Percentiles rank a stretch among this genome's conserved stretches.
Evolutionary conservation across 2,888 invertebrate genomes (phyloP).

Genomic region (Empis livida): DNA sequence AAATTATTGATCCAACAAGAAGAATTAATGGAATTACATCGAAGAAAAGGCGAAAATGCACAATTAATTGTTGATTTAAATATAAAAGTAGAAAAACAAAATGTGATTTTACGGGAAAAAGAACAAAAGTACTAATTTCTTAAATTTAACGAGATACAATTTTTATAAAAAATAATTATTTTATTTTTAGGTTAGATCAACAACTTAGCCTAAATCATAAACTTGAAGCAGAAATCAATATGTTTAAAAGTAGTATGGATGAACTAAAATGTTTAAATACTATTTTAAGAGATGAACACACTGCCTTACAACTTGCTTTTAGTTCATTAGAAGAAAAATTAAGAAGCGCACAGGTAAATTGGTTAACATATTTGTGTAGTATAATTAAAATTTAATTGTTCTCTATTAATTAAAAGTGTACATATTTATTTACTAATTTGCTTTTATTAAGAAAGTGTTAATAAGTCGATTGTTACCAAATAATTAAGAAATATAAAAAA

Average conservation of each 20-base stretch:
- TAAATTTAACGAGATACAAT: background rate
- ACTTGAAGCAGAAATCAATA: constrained; percentile 57
- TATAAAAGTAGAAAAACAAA: constrained; percentile 70
- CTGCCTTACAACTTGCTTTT: constrained; percentile 85
- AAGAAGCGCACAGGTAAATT: constrained; percentile 58
- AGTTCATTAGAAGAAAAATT: constrained; percentile 81
- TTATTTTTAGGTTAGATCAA: constrained; percentile 49
- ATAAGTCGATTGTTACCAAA: too few relatives aligned
- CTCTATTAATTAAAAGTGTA: too few relatives aligned
- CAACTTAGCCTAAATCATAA: constrained; percentile 50
- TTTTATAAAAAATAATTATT: background rate
- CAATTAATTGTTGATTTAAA: constrained; percentile 88
- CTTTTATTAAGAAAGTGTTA: too few relatives aligned
- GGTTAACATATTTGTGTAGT: background rate
- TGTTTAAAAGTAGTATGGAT: constrained; percentile 55
- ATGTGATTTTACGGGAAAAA: constrained; percentile 58
- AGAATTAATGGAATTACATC: constrained; percentile 80
- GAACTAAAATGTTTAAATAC: constrained; percentile 76
- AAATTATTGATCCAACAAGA: constrained; percentile 79
- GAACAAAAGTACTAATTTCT: constrained; percentile 48
- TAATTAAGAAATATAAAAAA: too few relatives aligned
- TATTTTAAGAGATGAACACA: constrained; percentile 85
- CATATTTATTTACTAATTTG: too few relatives aligned
- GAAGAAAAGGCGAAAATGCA: constrained; percentile 81
- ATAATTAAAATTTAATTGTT: too few relatives aligned